phyloP scores from a whole-genome alignment of 1,140 invertebrate genomes.

The Drosophila fuyamai region DNA sequence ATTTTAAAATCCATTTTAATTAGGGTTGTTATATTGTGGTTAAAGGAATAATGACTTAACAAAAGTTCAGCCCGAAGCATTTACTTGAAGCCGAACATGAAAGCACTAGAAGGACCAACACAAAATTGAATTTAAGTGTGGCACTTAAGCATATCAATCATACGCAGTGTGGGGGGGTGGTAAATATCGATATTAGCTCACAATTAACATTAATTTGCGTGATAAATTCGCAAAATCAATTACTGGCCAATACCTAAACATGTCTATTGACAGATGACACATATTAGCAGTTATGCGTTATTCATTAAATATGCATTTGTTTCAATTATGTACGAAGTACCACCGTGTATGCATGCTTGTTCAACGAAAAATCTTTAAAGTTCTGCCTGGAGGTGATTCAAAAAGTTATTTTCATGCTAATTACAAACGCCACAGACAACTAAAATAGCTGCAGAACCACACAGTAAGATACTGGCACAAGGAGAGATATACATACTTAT shows the following conservation, averaged over 20 bases:
- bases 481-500: constrained; percentile 18
- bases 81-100: neutral
- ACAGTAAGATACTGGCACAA: constrained; percentile 23
- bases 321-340: constrained; percentile 59
- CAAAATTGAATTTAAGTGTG: constrained; percentile 2
- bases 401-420: constrained; percentile 73
- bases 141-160: constrained; percentile 37
- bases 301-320: constrained; percentile 78
- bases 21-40: neutral
- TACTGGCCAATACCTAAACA: constrained; percentile 37
- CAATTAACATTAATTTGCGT: constrained; percentile 77
- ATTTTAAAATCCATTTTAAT: neutral
- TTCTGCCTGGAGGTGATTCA: constrained; percentile 25
- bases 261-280: constrained; percentile 65
- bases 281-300: constrained; percentile 57
- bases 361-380: constrained; percentile 58
- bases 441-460: constrained; percentile 3
- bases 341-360: neutral
- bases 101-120: neutral
- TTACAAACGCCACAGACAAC: constrained; percentile 52
- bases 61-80: constrained; percentile 4
- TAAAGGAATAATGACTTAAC: constrained; percentile 24
- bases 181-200: constrained; percentile 67
- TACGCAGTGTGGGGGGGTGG: constrained; percentile 22
- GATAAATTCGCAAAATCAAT: constrained; percentile 79